Conservation (phyloP, 2,113 vertebrate species). For the Elachura formosa region DNA sequence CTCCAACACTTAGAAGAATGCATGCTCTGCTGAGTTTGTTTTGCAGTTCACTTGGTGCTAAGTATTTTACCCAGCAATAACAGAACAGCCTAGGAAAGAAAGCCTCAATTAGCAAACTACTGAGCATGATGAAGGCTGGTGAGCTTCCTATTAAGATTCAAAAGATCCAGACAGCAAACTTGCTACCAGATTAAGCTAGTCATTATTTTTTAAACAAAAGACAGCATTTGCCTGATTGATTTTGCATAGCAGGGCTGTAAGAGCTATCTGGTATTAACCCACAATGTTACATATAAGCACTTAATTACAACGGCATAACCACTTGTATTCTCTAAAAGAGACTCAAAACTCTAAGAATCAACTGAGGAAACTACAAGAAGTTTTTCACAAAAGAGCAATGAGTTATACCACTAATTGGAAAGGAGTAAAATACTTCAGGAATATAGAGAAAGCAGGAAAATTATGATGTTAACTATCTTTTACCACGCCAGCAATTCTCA, state of each 20-base stretch:
- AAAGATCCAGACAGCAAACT: background rate
- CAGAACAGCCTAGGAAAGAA: background rate
- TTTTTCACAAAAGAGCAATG: background rate
- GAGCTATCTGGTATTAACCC: background rate
- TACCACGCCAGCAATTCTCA: background rate
- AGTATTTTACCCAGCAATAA: background rate
- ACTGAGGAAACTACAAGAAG: background rate
- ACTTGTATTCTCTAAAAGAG: background rate
- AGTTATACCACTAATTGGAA: background rate
- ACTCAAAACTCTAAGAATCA: background rate
- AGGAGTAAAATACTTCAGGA: background rate
- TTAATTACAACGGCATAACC: background rate
- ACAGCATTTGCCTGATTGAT: background rate
- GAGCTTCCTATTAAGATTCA: background rate
- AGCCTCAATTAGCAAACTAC: constrained; percentile 14
- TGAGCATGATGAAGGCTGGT: background rate
- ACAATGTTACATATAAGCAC: background rate
- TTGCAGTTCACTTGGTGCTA: background rate
- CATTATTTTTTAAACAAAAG: constrained; percentile 1
- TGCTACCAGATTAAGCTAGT: background rate
- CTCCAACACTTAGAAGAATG: background rate
- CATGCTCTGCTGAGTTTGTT: background rate
- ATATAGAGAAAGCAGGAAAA: background rate
- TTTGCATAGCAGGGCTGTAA: background rate
- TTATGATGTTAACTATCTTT: background rate